These are phyloP conservation scores for Polia nebulosa DNA, from an alignment of 2,888 invertebrate genomes.

Conservation along the genomic window DNA sequence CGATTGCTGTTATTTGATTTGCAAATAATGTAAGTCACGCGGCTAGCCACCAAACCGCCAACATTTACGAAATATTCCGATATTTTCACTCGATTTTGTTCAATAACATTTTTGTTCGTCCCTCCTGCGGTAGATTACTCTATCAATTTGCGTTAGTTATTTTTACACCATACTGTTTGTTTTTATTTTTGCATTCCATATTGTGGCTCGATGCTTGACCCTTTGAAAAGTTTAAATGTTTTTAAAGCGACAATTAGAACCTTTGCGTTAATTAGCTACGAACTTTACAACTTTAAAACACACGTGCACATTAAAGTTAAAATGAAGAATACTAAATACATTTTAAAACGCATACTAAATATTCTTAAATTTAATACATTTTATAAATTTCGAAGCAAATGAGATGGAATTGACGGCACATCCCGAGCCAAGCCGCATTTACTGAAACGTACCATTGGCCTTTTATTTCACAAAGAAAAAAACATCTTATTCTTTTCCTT, in stretches of 20 bases:
- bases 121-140: not conserved
- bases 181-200: not conserved
- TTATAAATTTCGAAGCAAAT: not conserved
- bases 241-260: not conserved
- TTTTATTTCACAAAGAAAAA: conserved; percentile 22
- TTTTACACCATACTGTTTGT: conserved; percentile 1
- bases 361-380: not conserved
- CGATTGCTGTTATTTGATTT: conserved; percentile 10
- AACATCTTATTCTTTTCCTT: conserved; percentile 19
- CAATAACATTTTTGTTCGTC: conserved; percentile 4
- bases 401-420: conserved; percentile 2
- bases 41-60: not conserved
- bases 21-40: conserved; percentile 12
- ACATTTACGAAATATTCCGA: conserved; percentile 19
- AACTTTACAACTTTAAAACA: too few relatives aligned
- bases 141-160: not conserved
- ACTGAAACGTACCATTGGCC: conserved; percentile 21
- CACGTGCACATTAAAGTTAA: too few relatives aligned
- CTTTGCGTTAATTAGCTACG: not conserved
- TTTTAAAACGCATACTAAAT: not conserved
- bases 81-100: conserved; percentile 11
- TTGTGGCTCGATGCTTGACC: not conserved
- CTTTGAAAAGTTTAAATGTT: not conserved
- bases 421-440: conserved; percentile 14
- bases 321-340: too few relatives aligned